Percentiles rank a stretch among this genome's conserved stretches.
These are phyloP conservation scores for Charadrius vociferus DNA, from an alignment of 2,113 vertebrate genomes.

Conservation along the genomic window DNA sequence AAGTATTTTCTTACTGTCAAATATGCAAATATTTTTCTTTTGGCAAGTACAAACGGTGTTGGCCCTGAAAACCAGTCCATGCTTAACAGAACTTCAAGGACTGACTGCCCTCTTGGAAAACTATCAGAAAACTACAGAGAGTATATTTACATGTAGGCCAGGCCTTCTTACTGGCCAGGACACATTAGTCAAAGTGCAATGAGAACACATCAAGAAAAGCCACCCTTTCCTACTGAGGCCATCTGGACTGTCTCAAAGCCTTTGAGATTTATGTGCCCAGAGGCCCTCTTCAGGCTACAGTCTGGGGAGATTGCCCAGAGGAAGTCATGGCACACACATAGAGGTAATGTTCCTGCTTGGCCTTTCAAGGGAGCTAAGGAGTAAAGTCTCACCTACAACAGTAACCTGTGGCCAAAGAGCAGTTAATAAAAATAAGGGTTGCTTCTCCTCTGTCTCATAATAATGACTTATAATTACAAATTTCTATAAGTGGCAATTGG, in stretches of 20 bases:
- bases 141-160: conserved; percentile 16
- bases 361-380: neutral
- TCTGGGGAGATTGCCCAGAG: neutral
- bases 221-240: neutral
- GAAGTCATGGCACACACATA: neutral
- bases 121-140: neutral
- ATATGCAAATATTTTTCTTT: conserved; percentile 8
- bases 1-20: neutral
- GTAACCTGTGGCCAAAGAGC: neutral
- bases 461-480: neutral
- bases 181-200: neutral
- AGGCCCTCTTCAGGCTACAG: neutral
- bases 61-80: neutral
- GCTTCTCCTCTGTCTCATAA: neutral
- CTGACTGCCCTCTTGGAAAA: neutral
- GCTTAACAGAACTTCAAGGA: neutral
- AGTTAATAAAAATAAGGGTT: neutral
- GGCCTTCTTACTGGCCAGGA: neutral
- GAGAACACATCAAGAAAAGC: neutral
- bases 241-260: conserved; percentile 37
- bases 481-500: neutral
- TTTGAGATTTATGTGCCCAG: neutral
- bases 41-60: neutral
- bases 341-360: neutral
- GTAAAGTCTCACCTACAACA: neutral